Base-by-base conservation (phyloP, 2,113 vertebrate genomes). In the Cebus imitator region DNA sequence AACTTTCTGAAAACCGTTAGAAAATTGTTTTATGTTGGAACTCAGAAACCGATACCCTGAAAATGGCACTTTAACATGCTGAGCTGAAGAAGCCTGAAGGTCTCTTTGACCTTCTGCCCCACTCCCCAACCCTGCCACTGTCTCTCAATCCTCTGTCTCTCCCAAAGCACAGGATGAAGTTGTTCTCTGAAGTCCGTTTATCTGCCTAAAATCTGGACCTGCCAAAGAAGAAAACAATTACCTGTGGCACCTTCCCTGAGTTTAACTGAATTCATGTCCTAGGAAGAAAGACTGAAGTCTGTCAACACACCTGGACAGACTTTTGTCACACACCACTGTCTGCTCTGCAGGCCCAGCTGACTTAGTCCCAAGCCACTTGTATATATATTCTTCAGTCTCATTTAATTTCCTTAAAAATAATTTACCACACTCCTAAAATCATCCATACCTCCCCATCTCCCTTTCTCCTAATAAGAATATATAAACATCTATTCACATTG, bases 1-100 rank as follows among this genome's bases (percentile, higher is more conserved):
- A 52, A 78, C 6, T 72, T 50, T 27, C 70, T 8, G 87, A 57
- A 79, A 96, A 64, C 35, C 13, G 64, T 40, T 57, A 37, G 80
- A 83, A 90, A 97, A 25, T 81, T 95, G 86, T 37, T 96, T 78
- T n/a, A 96, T 17, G 14, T 1, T 68, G 66, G 66, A 35, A 6
- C 66, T 35, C 30, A 68, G 32, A 68, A 64, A 35, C 66, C 6
- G 16, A 68, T 35, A 68, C 66, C 66, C 66, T 35, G 13, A 35
- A 35, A 68, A 68, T 68, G 6, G 66, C 32, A 35, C 66, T 35
- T 68, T 35, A 32, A 68, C 66, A 68, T 35, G 32, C 32, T 35
- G 66, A 35, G 16, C 66, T 68, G 66, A 68, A 68, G 66, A 68
- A 35, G 66, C 16, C 14, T 8, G 13, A 68, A 68, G 66, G 32